A percentile compares a stretch with the other conserved stretches of the same genome.
These are phyloP conservation scores for Cuculus canorus DNA, from an alignment of 2,797 vertebrate species.

Conservation along the genomic window DNA sequence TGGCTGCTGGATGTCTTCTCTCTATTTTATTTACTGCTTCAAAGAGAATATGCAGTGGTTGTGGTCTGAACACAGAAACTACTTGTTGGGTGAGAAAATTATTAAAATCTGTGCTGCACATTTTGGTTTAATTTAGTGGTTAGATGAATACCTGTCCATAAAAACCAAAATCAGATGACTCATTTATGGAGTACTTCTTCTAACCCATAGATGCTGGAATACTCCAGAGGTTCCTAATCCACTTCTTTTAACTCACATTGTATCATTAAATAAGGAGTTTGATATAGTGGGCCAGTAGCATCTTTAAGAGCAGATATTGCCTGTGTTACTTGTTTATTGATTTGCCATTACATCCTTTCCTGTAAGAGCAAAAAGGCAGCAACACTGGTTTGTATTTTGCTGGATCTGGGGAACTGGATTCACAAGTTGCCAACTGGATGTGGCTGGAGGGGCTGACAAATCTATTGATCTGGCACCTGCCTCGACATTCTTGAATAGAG, in stretches of 20 bases:
- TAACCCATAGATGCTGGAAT: neutral
- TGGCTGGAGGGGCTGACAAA: neutral
- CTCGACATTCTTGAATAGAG: rapidly evolving
- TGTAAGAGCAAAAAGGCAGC: neutral
- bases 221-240: neutral
- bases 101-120: neutral
- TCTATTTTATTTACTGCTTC: slow-evolving; percentile 73
- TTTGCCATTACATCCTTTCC: neutral
- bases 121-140: neutral
- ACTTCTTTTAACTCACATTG: neutral
- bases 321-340: neutral
- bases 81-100: slow-evolving; percentile 79
- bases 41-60: slow-evolving; percentile 75
- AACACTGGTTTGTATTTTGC: neutral
- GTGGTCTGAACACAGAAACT: slow-evolving; percentile 76
- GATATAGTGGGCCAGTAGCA: neutral
- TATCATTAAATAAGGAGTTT: neutral
- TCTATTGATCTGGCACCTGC: neutral
- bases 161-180: neutral
- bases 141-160: neutral
- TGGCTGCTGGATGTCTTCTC: slow-evolving; percentile 76
- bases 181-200: neutral
- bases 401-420: neutral
- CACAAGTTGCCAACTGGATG: neutral
- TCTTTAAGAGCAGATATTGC: neutral